Evolutionary conservation across 2,888 invertebrate genomes (phyloP), one percentile per base, ranked within the genome.

Genomic region (Limenitis camilla): DNA sequence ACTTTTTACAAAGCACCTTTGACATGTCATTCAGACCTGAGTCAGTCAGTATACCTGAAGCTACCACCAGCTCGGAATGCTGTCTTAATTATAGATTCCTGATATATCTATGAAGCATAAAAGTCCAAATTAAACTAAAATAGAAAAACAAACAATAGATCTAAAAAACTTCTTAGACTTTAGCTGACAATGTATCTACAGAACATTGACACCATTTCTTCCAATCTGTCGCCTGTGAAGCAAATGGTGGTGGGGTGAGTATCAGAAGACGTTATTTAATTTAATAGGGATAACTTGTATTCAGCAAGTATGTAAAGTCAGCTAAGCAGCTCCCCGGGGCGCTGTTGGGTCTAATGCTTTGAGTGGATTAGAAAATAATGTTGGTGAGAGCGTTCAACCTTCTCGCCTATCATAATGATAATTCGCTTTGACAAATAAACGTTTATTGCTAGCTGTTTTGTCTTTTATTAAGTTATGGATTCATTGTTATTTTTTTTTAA

Each of bases 351-450:
- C 40, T 41, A 40, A 39, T 45, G 49, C 32, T 49, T 39, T 39
- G 50, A 46, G 38, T 49, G 52, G 55, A 55, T 52, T 52, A 48
- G 55, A 52, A 52, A 55, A 45, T 44, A 44, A 38, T 41, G 31
- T 40, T 40, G n/a, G 11, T 39, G 7, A 7, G 47, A 19, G 28
- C 47, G 11, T 31, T 36, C 51, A 49, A 43, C 55, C 31, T 19
- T 6, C 11, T 43, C 39, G 39, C 28, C 49, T 52, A 36, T 40
- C 28, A 31, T 36, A 27, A 35, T 49, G n/a, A 42, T 42, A 41
- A 41, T 43, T n/a, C 35, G 31, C 36, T 43, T 27, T 32, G 19
- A 27, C 7, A 38, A 33, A 31, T 49, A 49, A 42, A 43, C 27
- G 29, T 45, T 19, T 45, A 6, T 5, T 8, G 35, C 27, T 7